Conservation (phyloP, 2,797 vertebrate species). For the Ctenosaura bakeri region DNA sequence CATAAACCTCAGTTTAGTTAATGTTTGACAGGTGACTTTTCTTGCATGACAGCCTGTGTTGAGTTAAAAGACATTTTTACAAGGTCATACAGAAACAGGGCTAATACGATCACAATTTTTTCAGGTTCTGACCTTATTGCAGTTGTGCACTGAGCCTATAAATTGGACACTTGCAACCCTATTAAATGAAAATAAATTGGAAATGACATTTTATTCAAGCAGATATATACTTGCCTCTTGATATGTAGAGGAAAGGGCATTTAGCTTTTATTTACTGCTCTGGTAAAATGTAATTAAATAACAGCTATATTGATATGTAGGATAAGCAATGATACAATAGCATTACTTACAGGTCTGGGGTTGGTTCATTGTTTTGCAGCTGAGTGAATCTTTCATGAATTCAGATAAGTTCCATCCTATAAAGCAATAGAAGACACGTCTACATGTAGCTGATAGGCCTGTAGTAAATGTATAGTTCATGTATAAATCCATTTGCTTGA, state of each 20-base stretch:
- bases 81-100: constrained; percentile 67
- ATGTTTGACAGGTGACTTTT: constrained; percentile 66
- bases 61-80: constrained; percentile 70
- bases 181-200: constrained; percentile 68
- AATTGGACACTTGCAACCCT: constrained; percentile 71
- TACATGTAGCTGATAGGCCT: constrained; percentile 59
- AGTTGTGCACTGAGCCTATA: constrained; percentile 83
- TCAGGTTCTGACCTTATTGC: constrained; percentile 83
- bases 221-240: constrained; percentile 64
- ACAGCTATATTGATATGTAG: constrained; percentile 52
- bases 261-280: constrained; percentile 75
- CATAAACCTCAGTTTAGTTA: constrained; percentile 45
- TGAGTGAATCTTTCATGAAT: constrained; percentile 62
- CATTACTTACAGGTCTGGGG: constrained; percentile 42
- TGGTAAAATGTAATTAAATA: constrained; percentile 70
- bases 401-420: constrained; percentile 62
- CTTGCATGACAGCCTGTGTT: constrained; percentile 62
- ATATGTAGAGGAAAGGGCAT: constrained; percentile 64
- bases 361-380: constrained; percentile 59
- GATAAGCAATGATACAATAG: neutral
- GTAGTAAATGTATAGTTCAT: constrained; percentile 49
- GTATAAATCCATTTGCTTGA: constrained; percentile 8
- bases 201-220: constrained; percentile 76
- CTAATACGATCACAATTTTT: constrained; percentile 73
- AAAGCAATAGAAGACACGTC: constrained; percentile 61